Conservation (phyloP, 2,113 vertebrate species). For the Cygnus buccinator region DNA sequence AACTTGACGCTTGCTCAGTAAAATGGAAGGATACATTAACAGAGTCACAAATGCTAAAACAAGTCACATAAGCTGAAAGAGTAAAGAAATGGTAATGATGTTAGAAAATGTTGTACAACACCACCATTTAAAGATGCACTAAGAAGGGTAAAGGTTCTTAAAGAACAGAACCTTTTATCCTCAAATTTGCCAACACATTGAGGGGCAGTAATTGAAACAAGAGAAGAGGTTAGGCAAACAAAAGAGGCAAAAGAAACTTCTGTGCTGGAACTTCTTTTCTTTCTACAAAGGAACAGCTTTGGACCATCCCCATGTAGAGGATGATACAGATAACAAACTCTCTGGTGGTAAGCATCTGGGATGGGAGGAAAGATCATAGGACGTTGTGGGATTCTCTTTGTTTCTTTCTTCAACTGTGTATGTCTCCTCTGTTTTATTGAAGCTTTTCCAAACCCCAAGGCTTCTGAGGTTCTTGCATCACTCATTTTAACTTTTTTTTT, state of each 20-base stretch:
- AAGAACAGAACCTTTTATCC: background rate
- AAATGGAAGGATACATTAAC: background rate
- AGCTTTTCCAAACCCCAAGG: slow-evolving; percentile 58
- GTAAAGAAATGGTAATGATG: background rate
- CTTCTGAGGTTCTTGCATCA: slow-evolving; percentile 44
- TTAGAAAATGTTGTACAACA: background rate
- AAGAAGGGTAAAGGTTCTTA: accelerated
- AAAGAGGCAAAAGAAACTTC: background rate
- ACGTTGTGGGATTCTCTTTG: slow-evolving; percentile 58
- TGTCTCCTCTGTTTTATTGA: slow-evolving; percentile 28
- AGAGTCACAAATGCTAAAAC: background rate
- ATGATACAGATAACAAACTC: slow-evolving; percentile 33
- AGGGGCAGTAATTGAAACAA: background rate
- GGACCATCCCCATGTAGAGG: slow-evolving; percentile 16
- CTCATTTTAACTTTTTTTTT: background rate
- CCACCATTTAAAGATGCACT: background rate
- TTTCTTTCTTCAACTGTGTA: slow-evolving; percentile 41
- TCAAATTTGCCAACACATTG: background rate
- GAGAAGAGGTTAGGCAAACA: background rate
- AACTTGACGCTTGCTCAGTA: background rate
- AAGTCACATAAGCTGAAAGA: background rate
- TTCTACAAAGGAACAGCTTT: slow-evolving; percentile 20
- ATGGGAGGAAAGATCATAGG: slow-evolving; percentile 52
- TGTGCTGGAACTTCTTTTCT: background rate
- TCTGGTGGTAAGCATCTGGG: slow-evolving; percentile 49